Evolutionary conservation across 2,888 invertebrate species (phyloP).

Genomic region (Bugulina stolonifera): DNA sequence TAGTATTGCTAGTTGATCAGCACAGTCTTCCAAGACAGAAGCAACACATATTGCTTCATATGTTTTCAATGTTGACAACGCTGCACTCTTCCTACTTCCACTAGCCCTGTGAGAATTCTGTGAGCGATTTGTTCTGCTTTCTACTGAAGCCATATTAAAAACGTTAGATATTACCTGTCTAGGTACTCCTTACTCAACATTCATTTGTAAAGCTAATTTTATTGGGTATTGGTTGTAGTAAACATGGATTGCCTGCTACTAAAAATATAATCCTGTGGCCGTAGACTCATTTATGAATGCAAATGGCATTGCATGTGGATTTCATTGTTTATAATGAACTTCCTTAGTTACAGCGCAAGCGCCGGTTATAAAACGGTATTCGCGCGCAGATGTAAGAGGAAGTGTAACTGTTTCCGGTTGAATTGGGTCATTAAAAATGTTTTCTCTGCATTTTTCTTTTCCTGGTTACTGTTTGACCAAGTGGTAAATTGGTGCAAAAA

Average conservation of each 20-base stretch:
- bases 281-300: too few species aligned
- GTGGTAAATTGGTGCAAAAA: background rate
- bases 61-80: slow-evolving; percentile 16
- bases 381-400: slow-evolving; percentile 1
- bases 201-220: too few species aligned
- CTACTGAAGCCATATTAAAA: background rate
- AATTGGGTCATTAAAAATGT: background rate
- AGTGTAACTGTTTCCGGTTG: background rate
- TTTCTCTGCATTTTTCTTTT: background rate
- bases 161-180: too few species aligned
- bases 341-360: background rate
- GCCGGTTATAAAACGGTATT: background rate
- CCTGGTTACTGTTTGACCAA: background rate
- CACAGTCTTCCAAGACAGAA: slow-evolving; percentile 51
- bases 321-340: background rate
- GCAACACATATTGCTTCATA: slow-evolving; percentile 48
- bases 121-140: background rate
- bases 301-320: too few species aligned
- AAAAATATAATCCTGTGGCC: too few species aligned
- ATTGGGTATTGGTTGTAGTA: too few species aligned
- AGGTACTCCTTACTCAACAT: too few species aligned
- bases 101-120: background rate
- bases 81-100: slow-evolving; percentile 23
- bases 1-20: slow-evolving; percentile 48
- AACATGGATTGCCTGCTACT: too few species aligned